Evolutionary conservation across 1,140 invertebrate species (phyloP).

Genomic region (Eupristina koningsbergeri): DNA sequence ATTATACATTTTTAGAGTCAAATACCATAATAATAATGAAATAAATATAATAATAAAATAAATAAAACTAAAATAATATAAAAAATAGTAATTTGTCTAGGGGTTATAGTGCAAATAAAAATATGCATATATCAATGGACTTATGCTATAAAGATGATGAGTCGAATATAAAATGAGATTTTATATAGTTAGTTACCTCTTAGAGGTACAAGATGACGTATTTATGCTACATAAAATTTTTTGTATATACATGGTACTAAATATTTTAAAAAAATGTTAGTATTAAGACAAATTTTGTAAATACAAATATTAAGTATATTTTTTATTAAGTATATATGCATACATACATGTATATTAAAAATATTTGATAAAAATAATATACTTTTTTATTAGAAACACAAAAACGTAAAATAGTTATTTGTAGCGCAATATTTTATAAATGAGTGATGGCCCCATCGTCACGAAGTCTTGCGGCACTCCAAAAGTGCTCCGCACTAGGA

Average conservation of each 20-base stretch:
- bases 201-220: slow-evolving; percentile 62
- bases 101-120: slow-evolving; percentile 73
- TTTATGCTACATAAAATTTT: not conserved
- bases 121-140: slow-evolving; percentile 79
- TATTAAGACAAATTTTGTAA: too few relatives aligned
- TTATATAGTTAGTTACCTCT: slow-evolving; percentile 72
- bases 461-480: too few relatives aligned
- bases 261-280: not conserved
- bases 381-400: not conserved
- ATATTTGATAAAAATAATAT: not conserved
- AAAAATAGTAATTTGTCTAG: slow-evolving; percentile 88
- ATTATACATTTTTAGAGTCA: slow-evolving; percentile 73
- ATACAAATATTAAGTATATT: not conserved
- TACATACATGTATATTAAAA: too few relatives aligned
- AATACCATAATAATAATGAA: too few relatives aligned
- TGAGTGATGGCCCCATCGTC: too few relatives aligned
- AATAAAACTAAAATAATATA: too few relatives aligned
- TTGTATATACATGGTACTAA: not conserved
- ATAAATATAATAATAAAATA: too few relatives aligned
- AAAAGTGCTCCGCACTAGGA: too few relatives aligned
- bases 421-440: too few relatives aligned
- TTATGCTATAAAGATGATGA: slow-evolving; percentile 78
- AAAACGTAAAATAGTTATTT: too few relatives aligned
- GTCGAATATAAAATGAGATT: slow-evolving; percentile 80
- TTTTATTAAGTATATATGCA: too few relatives aligned